Evolutionary conservation across 1,140 invertebrate genomes (phyloP).

Genomic region (Bombus consobrinus): DNA sequence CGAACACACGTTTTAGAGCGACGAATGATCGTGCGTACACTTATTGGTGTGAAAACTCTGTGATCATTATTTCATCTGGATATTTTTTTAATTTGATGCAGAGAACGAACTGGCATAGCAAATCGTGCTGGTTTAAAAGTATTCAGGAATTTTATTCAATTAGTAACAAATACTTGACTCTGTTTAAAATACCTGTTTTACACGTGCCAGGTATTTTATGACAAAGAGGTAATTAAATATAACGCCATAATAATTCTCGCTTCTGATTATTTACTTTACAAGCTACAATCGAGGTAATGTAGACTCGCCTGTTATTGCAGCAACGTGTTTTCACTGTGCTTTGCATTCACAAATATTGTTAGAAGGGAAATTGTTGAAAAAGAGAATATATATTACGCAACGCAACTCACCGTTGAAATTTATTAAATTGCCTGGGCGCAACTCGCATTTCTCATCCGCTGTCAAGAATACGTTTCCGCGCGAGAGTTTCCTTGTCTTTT

Average conservation of each 20-base stretch:
- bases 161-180: background rate
- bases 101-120: background rate
- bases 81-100: background rate
- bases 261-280: background rate
- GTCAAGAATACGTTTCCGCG: slow-evolving; percentile 14
- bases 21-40: no score
- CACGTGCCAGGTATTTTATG: background rate
- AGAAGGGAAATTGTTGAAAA: background rate
- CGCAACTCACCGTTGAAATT: slow-evolving; percentile 1
- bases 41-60: background rate
- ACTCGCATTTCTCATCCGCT: slow-evolving; percentile 23
- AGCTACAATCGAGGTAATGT: background rate
- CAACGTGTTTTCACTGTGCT: background rate
- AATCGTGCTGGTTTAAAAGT: no score
- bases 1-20: background rate
- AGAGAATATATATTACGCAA: background rate
- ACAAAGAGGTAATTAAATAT: background rate
- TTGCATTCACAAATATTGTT: slow-evolving; percentile 1
- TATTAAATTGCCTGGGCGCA: slow-evolving; percentile 17
- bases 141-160: background rate
- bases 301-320: background rate
- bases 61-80: background rate
- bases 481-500: slow-evolving; percentile 11
- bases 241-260: slow-evolving; percentile 7
- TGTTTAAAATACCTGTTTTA: background rate